phyloP scores from a whole-genome alignment of 2,113 vertebrate species.

The Erythrocercus mccallii region DNA sequence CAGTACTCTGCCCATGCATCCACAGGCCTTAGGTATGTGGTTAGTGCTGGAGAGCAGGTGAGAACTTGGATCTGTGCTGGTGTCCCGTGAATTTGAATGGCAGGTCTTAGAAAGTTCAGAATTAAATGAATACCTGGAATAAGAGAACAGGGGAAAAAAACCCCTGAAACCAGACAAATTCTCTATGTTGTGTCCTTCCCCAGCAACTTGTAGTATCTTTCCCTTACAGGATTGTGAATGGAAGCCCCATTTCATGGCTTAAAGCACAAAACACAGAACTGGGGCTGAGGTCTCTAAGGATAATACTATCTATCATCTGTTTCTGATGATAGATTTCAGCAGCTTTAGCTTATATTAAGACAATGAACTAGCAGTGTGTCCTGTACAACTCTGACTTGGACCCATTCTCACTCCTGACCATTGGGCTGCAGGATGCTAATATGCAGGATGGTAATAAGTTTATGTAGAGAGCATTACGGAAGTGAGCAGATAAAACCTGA shows the following conservation, averaged over 20 bases:
- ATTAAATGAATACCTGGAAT: neutral
- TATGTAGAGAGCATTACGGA: neutral
- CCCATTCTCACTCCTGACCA: neutral
- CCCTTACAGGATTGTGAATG: neutral
- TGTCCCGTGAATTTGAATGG: neutral
- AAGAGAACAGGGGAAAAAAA: neutral
- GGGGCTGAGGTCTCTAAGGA: neutral
- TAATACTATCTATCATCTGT: neutral
- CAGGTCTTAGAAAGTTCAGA: neutral
- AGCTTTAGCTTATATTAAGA: neutral
- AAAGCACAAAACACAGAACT: neutral
- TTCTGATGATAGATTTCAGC: neutral
- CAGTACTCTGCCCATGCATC: neutral
- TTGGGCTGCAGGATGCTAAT: neutral
- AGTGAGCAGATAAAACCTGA: neutral
- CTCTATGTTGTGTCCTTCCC: fast-evolving
- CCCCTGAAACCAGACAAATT: fast-evolving
- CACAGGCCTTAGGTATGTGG: neutral
- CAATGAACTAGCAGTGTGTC: fast-evolving
- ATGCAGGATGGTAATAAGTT: fast-evolving
- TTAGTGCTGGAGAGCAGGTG: neutral
- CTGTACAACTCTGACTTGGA: neutral
- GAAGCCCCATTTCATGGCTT: neutral
- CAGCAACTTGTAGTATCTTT: neutral
- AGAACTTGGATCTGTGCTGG: neutral